Conservation (phyloP, 2,888 invertebrate genomes). For the Tachina lurida region DNA sequence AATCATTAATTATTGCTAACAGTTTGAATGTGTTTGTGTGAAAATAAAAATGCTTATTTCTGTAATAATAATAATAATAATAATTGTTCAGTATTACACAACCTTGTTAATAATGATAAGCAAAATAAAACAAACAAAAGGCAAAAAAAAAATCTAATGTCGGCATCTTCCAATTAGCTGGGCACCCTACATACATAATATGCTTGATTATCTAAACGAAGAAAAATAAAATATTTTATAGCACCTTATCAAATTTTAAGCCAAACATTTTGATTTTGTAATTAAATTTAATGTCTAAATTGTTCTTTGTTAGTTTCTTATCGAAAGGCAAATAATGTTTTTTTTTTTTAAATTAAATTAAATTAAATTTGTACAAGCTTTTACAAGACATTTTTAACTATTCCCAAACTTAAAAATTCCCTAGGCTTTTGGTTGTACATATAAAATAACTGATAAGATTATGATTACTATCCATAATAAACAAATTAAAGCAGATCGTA, state of each 20-base stretch:
- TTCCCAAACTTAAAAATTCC: background rate
- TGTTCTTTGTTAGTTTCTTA: slow-evolving; percentile 23
- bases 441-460: slow-evolving; percentile 5
- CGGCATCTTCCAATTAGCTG: slow-evolving; percentile 16
- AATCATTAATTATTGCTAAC: slow-evolving; percentile 40
- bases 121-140: slow-evolving; percentile 22
- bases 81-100: slow-evolving; percentile 48
- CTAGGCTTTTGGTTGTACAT: background rate
- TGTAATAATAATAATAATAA: slow-evolving; percentile 48
- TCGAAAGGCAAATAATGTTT: background rate
- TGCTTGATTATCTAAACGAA: background rate
- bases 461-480: background rate
- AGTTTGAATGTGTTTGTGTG: slow-evolving; percentile 35
- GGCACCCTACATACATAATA: slow-evolving; percentile 1
- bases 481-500: background rate
- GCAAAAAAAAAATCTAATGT: slow-evolving; percentile 16
- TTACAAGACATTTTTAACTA: too few relatives aligned
- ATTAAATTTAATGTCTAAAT: background rate
- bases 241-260: background rate
- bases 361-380: background rate
- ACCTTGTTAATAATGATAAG: slow-evolving; percentile 54
- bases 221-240: background rate
- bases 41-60: slow-evolving; percentile 37
- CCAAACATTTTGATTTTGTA: slow-evolving; percentile 9
- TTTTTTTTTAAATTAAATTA: too few relatives aligned